Conservation (phyloP, 2,888 invertebrate genomes). For the Augiades crinisus region DNA sequence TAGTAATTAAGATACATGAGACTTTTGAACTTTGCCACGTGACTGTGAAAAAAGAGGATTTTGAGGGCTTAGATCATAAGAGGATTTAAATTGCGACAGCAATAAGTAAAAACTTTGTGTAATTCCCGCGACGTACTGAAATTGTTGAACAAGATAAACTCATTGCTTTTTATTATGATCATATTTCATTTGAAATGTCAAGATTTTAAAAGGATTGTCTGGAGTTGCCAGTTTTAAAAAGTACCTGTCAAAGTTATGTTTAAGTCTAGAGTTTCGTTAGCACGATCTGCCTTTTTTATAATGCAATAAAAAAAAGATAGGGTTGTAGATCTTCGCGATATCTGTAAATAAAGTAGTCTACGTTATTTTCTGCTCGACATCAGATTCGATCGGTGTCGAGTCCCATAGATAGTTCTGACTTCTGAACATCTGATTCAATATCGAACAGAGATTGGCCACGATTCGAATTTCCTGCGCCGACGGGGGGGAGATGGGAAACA, state of each 20-base stretch:
- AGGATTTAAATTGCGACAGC: background rate
- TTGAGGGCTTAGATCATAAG: background rate
- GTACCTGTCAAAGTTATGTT: too few relatives aligned
- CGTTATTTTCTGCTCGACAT: background rate
- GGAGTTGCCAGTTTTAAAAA: too few relatives aligned
- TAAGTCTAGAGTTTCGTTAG: too few relatives aligned
- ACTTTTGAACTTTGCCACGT: background rate
- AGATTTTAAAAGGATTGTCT: too few relatives aligned
- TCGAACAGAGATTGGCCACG: constrained; percentile 35
- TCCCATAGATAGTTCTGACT: background rate
- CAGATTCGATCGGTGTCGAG: background rate
- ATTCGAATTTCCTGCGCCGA: constrained; percentile 38
- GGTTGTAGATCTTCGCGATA: background rate
- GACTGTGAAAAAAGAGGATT: background rate
- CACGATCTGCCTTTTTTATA: too few relatives aligned
- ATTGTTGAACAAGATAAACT: too few relatives aligned
- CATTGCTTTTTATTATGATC: too few relatives aligned
- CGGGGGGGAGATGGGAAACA: constrained; percentile 32
- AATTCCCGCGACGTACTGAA: too few relatives aligned
- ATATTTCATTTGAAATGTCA: too few relatives aligned
- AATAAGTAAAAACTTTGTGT: too few relatives aligned
- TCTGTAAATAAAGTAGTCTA: background rate
- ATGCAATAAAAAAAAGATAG: too few relatives aligned
- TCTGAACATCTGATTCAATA: constrained; percentile 43
- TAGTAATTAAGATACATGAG: background rate